Evolutionary conservation across 2,797 vertebrate species (phyloP).

Genomic region (Decapterus maruadsi): DNA sequence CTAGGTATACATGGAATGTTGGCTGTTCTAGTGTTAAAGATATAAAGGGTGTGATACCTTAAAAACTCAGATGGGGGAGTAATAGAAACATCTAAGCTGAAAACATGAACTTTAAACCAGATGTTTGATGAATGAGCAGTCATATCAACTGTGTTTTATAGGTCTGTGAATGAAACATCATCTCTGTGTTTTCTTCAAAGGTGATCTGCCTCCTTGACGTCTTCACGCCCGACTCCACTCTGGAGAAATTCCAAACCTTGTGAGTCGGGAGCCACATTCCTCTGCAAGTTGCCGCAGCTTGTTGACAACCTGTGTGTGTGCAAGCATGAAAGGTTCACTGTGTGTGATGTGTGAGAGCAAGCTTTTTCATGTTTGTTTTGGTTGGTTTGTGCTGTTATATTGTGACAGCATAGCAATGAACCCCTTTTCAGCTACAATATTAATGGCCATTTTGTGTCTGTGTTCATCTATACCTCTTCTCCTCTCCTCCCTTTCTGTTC

Average conservation of each 20-base stretch:
- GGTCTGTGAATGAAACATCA: not conserved
- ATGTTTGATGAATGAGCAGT: no score
- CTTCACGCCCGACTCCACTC: slow-evolving; percentile 86
- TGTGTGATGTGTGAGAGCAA: slow-evolving; percentile 19
- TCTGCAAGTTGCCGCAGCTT: slow-evolving; percentile 62
- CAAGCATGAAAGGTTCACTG: slow-evolving; percentile 17
- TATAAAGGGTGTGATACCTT: not conserved
- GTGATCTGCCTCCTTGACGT: slow-evolving; percentile 88
- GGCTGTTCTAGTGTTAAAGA: no score
- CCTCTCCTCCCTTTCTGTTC: not conserved
- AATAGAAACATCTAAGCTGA: no score
- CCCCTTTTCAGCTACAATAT: not conserved
- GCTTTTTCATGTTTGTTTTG: slow-evolving; percentile 48
- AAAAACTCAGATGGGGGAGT: no score
- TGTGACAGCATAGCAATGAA: slow-evolving; percentile 14
- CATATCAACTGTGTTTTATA: not conserved
- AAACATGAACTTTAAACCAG: not conserved
- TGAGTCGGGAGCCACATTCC: slow-evolving; percentile 81
- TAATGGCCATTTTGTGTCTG: not conserved
- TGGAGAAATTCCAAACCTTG: slow-evolving; percentile 90
- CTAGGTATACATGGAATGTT: no score
- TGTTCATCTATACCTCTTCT: not conserved
- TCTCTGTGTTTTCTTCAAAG: slow-evolving; percentile 63
- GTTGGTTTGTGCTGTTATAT: slow-evolving; percentile 8
- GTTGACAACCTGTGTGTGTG: slow-evolving; percentile 57